phyloP scores from a whole-genome alignment of 1,140 invertebrate species.

The Triops cancriformis region DNA sequence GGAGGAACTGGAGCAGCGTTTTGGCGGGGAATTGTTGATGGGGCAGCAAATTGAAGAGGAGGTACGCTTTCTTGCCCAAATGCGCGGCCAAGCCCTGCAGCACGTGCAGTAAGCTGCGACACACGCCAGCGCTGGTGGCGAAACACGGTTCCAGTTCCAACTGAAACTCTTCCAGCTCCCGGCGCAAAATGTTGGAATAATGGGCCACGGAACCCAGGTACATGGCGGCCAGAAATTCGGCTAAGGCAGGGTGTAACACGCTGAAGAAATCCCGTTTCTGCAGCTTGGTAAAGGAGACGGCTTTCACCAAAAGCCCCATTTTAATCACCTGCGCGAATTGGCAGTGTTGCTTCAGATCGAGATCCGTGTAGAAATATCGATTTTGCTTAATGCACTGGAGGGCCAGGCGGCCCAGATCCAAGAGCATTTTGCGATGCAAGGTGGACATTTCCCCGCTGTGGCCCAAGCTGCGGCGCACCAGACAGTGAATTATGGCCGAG shows the following conservation, averaged over 20 bases:
- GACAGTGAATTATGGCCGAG: constrained; percentile 31
- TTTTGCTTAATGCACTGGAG: constrained; percentile 42
- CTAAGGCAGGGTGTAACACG: constrained; percentile 44
- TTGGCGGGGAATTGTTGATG: constrained; percentile 44
- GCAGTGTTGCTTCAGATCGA: constrained; percentile 39
- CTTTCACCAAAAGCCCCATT: constrained; percentile 32
- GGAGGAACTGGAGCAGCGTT: constrained; percentile 43
- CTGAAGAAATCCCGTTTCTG: constrained; percentile 39
- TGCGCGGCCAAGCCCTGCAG: constrained; percentile 45
- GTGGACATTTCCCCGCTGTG: constrained; percentile 39
- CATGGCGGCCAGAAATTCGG: constrained; percentile 47
- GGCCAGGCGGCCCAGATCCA: constrained; percentile 45
- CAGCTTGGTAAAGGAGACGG: constrained; percentile 32
- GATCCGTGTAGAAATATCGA: constrained; percentile 42
- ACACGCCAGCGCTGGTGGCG: constrained; percentile 21
- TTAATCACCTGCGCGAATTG: constrained; percentile 14
- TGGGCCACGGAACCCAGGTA: constrained; percentile 47
- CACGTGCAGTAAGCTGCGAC: constrained; percentile 27
- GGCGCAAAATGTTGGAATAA: constrained; percentile 43
- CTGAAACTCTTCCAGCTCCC: constrained; percentile 46
- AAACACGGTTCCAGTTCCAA: constrained; percentile 24
- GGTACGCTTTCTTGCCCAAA: constrained; percentile 42
- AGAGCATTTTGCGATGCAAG: constrained; percentile 43
- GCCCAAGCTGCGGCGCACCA: constrained; percentile 33
- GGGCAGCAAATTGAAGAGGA: constrained; percentile 43